phyloP scores from a whole-genome alignment of 2,113 vertebrate species.

The Peromyscus maniculatus region DNA sequence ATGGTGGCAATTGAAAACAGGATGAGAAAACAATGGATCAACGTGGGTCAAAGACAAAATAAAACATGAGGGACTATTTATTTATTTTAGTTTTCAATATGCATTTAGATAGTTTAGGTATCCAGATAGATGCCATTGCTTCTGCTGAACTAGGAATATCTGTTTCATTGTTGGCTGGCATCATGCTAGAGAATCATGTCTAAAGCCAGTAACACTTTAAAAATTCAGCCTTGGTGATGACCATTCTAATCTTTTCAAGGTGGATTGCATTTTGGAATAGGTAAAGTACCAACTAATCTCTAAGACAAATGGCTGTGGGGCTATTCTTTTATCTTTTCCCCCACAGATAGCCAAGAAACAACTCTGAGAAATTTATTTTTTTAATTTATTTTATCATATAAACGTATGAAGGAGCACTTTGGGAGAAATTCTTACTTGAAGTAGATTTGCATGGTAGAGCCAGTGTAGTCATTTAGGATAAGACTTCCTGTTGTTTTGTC shows the following conservation, averaged over 20 bases:
- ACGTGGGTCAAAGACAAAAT: background rate
- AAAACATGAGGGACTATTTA: background rate
- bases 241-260: slow-evolving; percentile 25
- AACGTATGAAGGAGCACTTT: background rate
- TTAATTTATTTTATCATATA: background rate
- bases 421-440: background rate
- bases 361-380: background rate
- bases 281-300: background rate
- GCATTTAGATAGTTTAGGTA: background rate
- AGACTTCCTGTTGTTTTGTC: background rate
- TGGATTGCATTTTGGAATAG: background rate
- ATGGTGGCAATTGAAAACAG: background rate
- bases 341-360: background rate
- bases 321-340: background rate
- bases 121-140: background rate
- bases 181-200: background rate
- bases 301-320: background rate
- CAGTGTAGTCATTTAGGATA: background rate
- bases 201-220: background rate
- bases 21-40: background rate
- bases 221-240: background rate
- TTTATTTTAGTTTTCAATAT: slow-evolving; percentile 21
- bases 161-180: background rate
- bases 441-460: background rate
- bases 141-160: background rate